Base-by-base conservation (phyloP, 2,113 vertebrate genomes). In the Capricornis sumatraensis region DNA sequence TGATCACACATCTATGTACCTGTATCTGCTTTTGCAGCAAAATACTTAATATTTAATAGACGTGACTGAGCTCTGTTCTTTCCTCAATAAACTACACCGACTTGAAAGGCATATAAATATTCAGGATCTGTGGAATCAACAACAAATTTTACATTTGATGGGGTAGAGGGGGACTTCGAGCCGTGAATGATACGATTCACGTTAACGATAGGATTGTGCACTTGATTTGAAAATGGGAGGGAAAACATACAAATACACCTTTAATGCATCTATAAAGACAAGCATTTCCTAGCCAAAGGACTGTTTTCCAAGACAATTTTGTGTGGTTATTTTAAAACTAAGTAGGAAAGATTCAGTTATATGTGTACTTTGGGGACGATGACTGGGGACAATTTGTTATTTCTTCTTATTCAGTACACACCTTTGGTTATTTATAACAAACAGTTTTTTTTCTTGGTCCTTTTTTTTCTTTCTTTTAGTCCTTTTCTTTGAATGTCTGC, bases 31-130 rank as follows among this genome's bases (percentile, higher is more conserved):
- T 98, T 96, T 93, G 88, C 91, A 94, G 96, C 28, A 96, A 96
- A 97, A 97, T 96, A 81, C 16, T 97, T 98, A 98, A 98, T 98
- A 96, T 98, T 98, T 97, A 97, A 97, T 97, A 91, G 88, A 94
- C 1, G 3, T 79, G 78, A 79, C 97, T 95, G 95, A 96, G 89
- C 85, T 87, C 7, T 76, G 67, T 93, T 96, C 96, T 40, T 84
- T 97, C 83, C 94, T 96, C 92, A 92, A 33, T 89, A 94, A 97
- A 74, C 86, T 93, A 89, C 74, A 87, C 58, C 0, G 9, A 93
- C 96, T 96, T 96, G 86, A 98, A 97, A 97, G 83, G n/a, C 43
- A 33, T 93, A 96, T 95, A 98, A 98, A 97, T 98, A 98, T 98
- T 98, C 97, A 98, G 43, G 45, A 95, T 94, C 78, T 93, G 27